Evolutionary conservation across 2,797 vertebrate genomes (phyloP).

Genomic region (Perdix hodgsoniae): DNA sequence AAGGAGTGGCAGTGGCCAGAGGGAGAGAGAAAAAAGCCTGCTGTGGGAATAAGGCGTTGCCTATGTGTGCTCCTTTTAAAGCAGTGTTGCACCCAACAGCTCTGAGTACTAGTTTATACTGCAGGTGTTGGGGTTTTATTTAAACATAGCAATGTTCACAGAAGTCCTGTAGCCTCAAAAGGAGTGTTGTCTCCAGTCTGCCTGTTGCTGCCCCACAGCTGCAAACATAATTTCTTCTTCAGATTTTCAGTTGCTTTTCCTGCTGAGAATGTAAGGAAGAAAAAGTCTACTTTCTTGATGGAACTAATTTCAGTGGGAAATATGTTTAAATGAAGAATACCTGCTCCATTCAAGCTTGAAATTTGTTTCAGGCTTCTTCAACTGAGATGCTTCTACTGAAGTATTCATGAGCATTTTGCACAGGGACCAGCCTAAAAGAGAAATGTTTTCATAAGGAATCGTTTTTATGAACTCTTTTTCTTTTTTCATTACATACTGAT

Average conservation of each 20-base stretch:
- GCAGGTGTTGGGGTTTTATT: neutral
- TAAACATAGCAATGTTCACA: neutral
- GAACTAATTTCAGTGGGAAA: neutral
- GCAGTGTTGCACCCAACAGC: rapidly evolving
- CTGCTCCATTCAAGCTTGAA: neutral
- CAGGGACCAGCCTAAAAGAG: neutral
- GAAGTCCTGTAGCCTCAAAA: neutral
- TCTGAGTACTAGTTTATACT: neutral
- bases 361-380: neutral
- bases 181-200: neutral
- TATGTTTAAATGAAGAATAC: neutral
- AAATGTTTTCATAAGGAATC: neutral
- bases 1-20: neutral
- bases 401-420: neutral
- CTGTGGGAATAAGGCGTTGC: neutral
- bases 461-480: neutral
- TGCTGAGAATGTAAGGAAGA: neutral
- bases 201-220: neutral
- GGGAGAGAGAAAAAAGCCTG: neutral
- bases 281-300: neutral
- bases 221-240: neutral
- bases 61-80: neutral
- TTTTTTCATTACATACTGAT: neutral
- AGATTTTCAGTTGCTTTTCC: neutral
- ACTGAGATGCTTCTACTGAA: neutral